Evolutionary conservation across 2,797 vertebrate species (phyloP), one percentile per base, ranked within the genome.

Genomic region (Nannoperca australis): DNA sequence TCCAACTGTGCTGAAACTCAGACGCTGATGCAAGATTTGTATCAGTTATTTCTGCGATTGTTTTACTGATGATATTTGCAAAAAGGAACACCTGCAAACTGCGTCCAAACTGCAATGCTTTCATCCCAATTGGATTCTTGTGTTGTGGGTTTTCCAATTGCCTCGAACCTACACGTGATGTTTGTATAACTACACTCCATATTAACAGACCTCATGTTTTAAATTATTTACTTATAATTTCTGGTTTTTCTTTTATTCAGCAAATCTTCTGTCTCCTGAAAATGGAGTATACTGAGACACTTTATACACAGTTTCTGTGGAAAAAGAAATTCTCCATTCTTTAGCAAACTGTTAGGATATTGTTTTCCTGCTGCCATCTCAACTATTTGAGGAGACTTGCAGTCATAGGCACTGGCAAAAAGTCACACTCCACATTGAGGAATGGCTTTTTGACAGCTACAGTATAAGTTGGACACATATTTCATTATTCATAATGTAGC

Each of bases 1-100:
- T 63, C 13, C 59, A 58, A 40, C n/a, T 60, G 51, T 38, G 65
- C 34, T 45, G 27, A 64, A 32, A n/a, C 34, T 70, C 27, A 58
- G 36, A 49, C 7, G 2, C 67, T 50, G 30, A 53, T 36, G 17
- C 27, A 34, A 36, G 17, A 18, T 56, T 36, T 56, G 8, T 2
- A 14, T 36, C 12, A 20, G 3, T 12, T 32, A 51, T 62, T 15
- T 47, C 24, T 27, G 15, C 32, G 30, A 36, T 42, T 11, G 14
- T 2, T 18, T 36, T 3, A 44, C 32, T 45, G 75, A 45, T 42
- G 13, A 3, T 12, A 54, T 7, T 36, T 11, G 13, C 45, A 24
- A 18, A 10, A 49, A 47, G 7, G 18, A 30, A 34, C 5, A 56
- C 14, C 22, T 50, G 50, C 13, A 58, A 47, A 38, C 44, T 7